phyloP scores from a whole-genome alignment of 2,113 vertebrate genomes.

The Alaudala cheleensis region DNA sequence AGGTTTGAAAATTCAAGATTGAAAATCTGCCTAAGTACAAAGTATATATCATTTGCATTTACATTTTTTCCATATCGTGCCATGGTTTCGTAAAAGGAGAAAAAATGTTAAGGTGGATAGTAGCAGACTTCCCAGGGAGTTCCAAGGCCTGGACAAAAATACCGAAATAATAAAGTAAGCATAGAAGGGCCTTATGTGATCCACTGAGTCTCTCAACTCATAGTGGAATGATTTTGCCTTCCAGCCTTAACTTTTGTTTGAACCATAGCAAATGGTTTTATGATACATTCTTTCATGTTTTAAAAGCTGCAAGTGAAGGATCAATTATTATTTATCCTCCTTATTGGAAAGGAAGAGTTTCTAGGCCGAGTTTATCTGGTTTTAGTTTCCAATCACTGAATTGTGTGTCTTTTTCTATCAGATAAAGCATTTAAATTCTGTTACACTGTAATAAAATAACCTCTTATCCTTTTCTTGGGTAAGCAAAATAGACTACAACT shows the following conservation, averaged over 20 bases:
- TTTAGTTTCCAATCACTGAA: not conserved
- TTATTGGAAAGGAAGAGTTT: not conserved
- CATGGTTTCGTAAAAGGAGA: not conserved
- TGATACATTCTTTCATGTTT: not conserved
- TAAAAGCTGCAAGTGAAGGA: not conserved
- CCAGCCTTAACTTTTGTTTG: not conserved
- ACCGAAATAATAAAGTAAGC: not conserved
- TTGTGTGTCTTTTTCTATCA: rapidly evolving
- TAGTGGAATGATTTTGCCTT: not conserved
- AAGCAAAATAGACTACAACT: not conserved
- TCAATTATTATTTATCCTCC: not conserved
- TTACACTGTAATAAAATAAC: not conserved
- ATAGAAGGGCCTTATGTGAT: not conserved
- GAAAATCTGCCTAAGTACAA: not conserved
- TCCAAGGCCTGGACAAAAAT: not conserved
- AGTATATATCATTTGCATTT: not conserved
- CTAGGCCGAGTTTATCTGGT: not conserved
- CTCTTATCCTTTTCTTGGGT: not conserved
- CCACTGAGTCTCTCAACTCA: not conserved
- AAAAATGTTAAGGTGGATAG: not conserved
- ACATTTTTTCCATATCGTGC: not conserved
- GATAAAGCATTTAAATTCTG: not conserved
- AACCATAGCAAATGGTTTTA: not conserved
- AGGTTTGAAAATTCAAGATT: not conserved
- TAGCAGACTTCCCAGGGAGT: not conserved